Percentiles rank a stretch among this genome's conserved stretches.
Conservation (phyloP, 2,888 invertebrate genomes). For the Lycophotia porphyrea region DNA sequence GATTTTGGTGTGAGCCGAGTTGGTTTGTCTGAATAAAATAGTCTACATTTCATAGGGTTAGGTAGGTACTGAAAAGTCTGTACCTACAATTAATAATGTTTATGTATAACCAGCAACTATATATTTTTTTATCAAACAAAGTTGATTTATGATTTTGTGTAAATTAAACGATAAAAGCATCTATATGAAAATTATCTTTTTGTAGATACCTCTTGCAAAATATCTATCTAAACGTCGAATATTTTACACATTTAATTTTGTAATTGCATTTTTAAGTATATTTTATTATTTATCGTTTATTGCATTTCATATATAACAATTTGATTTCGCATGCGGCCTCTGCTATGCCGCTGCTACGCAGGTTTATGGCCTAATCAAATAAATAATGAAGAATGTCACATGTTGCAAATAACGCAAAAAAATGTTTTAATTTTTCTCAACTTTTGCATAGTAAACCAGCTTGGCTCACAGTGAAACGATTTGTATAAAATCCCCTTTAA, state of each 20-base stretch:
- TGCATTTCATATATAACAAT: too few relatives aligned
- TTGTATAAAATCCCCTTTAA: constrained; percentile 57
- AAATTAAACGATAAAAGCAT: not conserved
- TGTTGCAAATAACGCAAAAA: too few relatives aligned
- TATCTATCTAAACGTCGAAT: not conserved
- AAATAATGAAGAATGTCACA: not conserved
- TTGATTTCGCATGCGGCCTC: not conserved
- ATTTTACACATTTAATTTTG: not conserved
- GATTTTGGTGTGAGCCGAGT: constrained; percentile 31
- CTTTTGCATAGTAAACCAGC: not conserved
- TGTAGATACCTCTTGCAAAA: not conserved
- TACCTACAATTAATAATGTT: not conserved
- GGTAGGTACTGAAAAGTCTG: not conserved
- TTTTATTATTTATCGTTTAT: too few relatives aligned
- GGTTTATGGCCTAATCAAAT: constrained; percentile 20
- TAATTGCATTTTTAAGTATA: too few relatives aligned
- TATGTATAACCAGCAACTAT: not conserved
- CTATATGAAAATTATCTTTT: not conserved
- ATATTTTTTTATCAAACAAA: not conserved
- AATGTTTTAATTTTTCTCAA: too few relatives aligned
- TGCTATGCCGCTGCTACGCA: not conserved
- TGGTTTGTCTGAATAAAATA: not conserved
- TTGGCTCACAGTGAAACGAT: constrained; percentile 31
- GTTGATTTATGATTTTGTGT: not conserved
- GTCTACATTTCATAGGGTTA: not conserved